phyloP scores from a whole-genome alignment of 2,888 invertebrate species.

The Esperia sulphurella region DNA sequence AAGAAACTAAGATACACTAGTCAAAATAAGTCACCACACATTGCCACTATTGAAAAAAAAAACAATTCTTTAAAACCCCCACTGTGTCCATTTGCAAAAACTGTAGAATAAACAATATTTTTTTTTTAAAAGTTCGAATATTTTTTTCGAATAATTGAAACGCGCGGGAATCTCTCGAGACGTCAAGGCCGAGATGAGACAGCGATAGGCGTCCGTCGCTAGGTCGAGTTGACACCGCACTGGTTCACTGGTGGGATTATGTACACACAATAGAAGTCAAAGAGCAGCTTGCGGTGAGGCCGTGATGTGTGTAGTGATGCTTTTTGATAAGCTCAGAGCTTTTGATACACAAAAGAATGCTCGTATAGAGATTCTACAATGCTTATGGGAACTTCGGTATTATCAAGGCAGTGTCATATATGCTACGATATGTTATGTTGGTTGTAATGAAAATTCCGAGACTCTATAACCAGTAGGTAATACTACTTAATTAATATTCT shows the following conservation, averaged over 20 bases:
- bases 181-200: conserved; percentile 23
- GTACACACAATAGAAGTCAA: neutral
- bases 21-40: neutral
- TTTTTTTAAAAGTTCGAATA: conserved; percentile 3
- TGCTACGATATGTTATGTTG: too few relatives aligned
- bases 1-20: neutral
- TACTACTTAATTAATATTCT: too few relatives aligned
- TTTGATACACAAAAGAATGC: neutral
- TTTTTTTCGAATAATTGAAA: neutral
- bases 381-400: too few relatives aligned
- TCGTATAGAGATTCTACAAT: too few relatives aligned
- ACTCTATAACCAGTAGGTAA: too few relatives aligned
- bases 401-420: too few relatives aligned
- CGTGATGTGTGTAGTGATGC: neutral
- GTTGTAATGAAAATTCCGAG: too few relatives aligned
- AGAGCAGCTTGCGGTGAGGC: neutral
- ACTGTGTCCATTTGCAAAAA: neutral
- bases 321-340: neutral
- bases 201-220: conserved; percentile 28
- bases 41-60: neutral
- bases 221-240: conserved; percentile 39
- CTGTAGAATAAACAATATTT: neutral
- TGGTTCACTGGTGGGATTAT: conserved; percentile 14
- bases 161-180: conserved; percentile 18
- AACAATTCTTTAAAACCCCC: neutral